A percentile compares a stretch with the other conserved stretches of the same genome.
phyloP scores from a whole-genome alignment of 2,888 invertebrate genomes.

The Hypsopygia costalis region DNA sequence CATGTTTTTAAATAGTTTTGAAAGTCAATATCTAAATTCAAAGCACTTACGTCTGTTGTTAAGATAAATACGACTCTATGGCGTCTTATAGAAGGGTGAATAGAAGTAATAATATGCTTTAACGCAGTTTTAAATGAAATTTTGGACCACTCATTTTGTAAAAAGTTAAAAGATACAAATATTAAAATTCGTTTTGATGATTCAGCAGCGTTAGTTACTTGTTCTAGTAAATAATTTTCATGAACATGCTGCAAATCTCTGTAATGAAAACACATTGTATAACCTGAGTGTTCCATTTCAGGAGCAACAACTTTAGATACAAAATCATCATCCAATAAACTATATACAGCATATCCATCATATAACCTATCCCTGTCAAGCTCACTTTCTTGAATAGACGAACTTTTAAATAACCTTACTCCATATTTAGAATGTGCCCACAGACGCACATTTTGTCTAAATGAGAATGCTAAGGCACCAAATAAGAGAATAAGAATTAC shows the following conservation, averaged over 20 bases:
- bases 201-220: conserved; percentile 82
- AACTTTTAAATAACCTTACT: conserved; percentile 86
- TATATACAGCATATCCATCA: conserved; percentile 94
- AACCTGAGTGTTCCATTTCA: conserved; percentile 86
- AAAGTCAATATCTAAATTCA: conserved; percentile 88
- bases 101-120: conserved; percentile 83
- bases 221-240: conserved; percentile 82
- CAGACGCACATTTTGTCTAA: conserved; percentile 88
- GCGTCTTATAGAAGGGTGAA: conserved; percentile 84
- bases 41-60: conserved; percentile 84
- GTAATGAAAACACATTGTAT: conserved; percentile 85
- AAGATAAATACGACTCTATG: conserved; percentile 79
- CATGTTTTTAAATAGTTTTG: conserved; percentile 86
- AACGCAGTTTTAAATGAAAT: conserved; percentile 90
- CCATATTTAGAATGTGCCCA: conserved; percentile 92
- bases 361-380: conserved; percentile 85
- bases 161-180: conserved; percentile 89
- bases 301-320: conserved; percentile 84
- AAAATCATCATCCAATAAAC: conserved; percentile 88
- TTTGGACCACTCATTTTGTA: conserved; percentile 91
- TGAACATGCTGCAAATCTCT: conserved; percentile 82
- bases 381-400: conserved; percentile 78
- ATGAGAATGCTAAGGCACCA: conserved; percentile 86
- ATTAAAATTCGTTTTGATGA: conserved; percentile 87
- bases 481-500: conserved; percentile 86